Evolutionary conservation across 1,140 invertebrate species (phyloP).

Genomic region (Drosophila melanogaster): DNA sequence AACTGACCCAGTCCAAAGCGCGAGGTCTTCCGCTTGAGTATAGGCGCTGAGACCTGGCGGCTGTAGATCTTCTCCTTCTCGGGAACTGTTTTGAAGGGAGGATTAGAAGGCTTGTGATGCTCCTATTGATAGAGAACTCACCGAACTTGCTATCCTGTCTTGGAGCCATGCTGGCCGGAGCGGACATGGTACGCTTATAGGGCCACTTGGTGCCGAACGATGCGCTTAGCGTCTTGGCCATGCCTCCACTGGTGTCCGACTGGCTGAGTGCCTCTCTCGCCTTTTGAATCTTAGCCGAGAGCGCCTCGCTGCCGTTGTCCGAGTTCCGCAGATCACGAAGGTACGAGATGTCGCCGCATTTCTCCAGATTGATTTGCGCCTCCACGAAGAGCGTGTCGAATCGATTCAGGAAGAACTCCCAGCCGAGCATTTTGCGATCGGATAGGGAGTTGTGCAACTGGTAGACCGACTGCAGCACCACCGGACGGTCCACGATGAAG

Average conservation of each 20-base stretch:
- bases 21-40: constrained; percentile 95
- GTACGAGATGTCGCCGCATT: constrained; percentile 91
- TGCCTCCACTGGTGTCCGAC: constrained; percentile 86
- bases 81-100: constrained; percentile 74
- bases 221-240: constrained; percentile 92
- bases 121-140: constrained; percentile 62
- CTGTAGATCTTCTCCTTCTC: constrained; percentile 96
- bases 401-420: constrained; percentile 99
- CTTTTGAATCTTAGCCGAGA: constrained; percentile 94
- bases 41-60: constrained; percentile 94
- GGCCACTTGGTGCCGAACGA: constrained; percentile 97
- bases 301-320: constrained; percentile 94
- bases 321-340: constrained; percentile 95
- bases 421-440: constrained; percentile 95
- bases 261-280: constrained; percentile 95
- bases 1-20: constrained; percentile 96
- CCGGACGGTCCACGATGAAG: constrained; percentile 97
- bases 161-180: constrained; percentile 92
- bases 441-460: constrained; percentile 97
- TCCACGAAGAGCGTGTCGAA: constrained; percentile 98
- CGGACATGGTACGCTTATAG: constrained; percentile 97
- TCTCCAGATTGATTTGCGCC: constrained; percentile 95
- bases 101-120: neutral
- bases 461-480: constrained; percentile 98
- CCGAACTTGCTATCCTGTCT: constrained; percentile 91